Base-by-base conservation (phyloP, 2,888 invertebrate species). In the Agrotis exclamationis region DNA sequence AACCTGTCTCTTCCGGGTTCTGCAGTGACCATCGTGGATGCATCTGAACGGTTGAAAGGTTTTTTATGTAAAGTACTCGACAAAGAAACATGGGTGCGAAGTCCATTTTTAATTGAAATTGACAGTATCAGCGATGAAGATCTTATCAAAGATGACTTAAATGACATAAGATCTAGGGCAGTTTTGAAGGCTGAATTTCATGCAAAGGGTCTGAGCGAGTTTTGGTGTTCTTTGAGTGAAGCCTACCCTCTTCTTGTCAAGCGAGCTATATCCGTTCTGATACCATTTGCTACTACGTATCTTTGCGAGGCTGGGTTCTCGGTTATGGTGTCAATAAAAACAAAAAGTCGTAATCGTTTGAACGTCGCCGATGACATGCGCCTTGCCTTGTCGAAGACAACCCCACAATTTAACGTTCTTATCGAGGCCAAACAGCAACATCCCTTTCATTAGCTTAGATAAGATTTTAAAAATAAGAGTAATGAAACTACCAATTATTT, bases 61-160 rank as follows among this genome's bases (percentile, higher is more conserved):
- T 47, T 47, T 18, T 47, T 24, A 47, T 1, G 16, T 18, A 18
- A 47, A 47, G 16, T 47, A 3, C 58, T 20, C 9, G 16, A 20
- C 16, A 58, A 45, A 44, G 22, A 58, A 58, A 58, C 45, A 24
- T 58, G 58, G 58, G 45, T 58, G 44, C 47, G 3, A 16, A 47
- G 18, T 47, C 5, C 16, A 45, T 58, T 45, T 58, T 24, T 45
- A 58, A 58, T 58, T 24, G 45, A 47, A 7, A 48, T 48, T 48
- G 48, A n/a, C n/a, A 48, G n/a, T n/a, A 48, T 28, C 59, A 24
- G 47, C 59, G 47, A 59, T 47, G 18, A n/a, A 59, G 59, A 59
- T n/a, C 47, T 59, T 28, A 47, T 47, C 6, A 24, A 47, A 59
- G 59, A 59, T 44, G 45, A 47, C 18, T 59, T 24, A 59, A 59